Evolutionary conservation across 2,113 vertebrate genomes (phyloP).

Genomic region (Hemicordylus capensis): DNA sequence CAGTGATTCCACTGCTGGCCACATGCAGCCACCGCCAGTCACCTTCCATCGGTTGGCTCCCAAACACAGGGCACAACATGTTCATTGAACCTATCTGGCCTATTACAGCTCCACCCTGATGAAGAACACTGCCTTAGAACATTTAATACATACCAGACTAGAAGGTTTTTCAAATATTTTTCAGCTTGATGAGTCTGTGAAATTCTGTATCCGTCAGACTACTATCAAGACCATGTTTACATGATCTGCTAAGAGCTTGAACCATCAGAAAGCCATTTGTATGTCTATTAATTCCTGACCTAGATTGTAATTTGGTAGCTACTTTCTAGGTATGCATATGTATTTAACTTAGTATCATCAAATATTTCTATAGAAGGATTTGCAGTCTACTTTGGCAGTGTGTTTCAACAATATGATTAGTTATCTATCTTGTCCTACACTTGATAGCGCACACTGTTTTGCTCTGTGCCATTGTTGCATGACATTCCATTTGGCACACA

Average conservation of each 20-base stretch:
- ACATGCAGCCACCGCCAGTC: too few species aligned
- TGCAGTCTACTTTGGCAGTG: constrained; percentile 11
- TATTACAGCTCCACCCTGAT: too few species aligned
- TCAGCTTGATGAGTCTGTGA: background rate
- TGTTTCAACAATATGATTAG: constrained; percentile 33
- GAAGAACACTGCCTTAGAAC: too few species aligned
- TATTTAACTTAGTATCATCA: background rate
- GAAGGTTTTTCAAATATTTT: background rate
- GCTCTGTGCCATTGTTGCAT: constrained; percentile 79
- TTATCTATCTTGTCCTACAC: constrained; percentile 39
- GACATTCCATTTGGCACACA: constrained; percentile 81
- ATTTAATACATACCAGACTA: too few species aligned
- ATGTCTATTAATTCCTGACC: background rate
- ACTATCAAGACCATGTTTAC: background rate
- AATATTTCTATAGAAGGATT: constrained; percentile 25
- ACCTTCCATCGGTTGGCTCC: too few species aligned
- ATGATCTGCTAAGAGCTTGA: background rate
- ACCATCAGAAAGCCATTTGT: background rate
- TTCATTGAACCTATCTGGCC: too few species aligned
- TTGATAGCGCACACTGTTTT: constrained; percentile 62
- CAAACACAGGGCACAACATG: too few species aligned
- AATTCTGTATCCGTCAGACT: background rate
- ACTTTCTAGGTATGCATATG: background rate
- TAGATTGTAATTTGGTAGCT: background rate
- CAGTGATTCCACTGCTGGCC: too few species aligned